phyloP scores from a whole-genome alignment of 92 coral and sea anemone genomes.

The Actinernus sp. region DNA sequence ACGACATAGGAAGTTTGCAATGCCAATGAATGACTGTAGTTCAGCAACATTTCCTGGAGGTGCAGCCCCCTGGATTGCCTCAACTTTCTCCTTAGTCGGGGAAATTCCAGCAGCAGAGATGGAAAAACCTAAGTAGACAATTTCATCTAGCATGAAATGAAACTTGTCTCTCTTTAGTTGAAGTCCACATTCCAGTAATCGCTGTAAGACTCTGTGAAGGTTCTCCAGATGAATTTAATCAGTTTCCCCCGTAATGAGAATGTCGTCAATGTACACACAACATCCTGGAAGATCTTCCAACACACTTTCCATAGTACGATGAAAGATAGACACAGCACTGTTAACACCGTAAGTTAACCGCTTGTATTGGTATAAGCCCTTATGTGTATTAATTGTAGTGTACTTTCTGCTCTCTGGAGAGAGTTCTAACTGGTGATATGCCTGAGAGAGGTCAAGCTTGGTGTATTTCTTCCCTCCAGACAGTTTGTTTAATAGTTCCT shows the following conservation, averaged over 20 bases:
- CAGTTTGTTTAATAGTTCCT: slow-evolving; percentile 40
- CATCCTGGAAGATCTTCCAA: slow-evolving; percentile 38
- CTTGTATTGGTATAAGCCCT: slow-evolving; percentile 42
- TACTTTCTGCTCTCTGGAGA: slow-evolving; percentile 35
- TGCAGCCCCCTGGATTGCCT: too few relatives aligned
- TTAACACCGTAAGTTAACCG: slow-evolving; percentile 34
- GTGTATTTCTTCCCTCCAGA: slow-evolving; percentile 44
- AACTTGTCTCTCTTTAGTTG: slow-evolving; percentile 34
- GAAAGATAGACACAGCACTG: slow-evolving; percentile 32
- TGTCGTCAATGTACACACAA: slow-evolving; percentile 41
- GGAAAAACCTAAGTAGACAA: slow-evolving; percentile 44
- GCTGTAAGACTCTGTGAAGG: too few relatives aligned
- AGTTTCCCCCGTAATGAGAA: too few relatives aligned
- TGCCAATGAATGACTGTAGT: too few relatives aligned
- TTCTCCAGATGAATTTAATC: too few relatives aligned
- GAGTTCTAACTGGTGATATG: slow-evolving; percentile 58
- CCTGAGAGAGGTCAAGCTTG: slow-evolving; percentile 62
- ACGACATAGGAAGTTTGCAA: slow-evolving; percentile 33
- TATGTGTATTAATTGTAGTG: slow-evolving; percentile 43
- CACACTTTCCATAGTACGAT: slow-evolving; percentile 36
- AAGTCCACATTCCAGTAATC: too few relatives aligned
- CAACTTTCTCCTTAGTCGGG: slow-evolving; percentile 38
- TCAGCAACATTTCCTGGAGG: too few relatives aligned
- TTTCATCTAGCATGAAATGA: too few relatives aligned
- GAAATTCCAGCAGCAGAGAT: slow-evolving; percentile 45